These are phyloP conservation scores for Dasypolia templi DNA, from an alignment of 2,888 invertebrate genomes.

Conservation along the genomic window DNA sequence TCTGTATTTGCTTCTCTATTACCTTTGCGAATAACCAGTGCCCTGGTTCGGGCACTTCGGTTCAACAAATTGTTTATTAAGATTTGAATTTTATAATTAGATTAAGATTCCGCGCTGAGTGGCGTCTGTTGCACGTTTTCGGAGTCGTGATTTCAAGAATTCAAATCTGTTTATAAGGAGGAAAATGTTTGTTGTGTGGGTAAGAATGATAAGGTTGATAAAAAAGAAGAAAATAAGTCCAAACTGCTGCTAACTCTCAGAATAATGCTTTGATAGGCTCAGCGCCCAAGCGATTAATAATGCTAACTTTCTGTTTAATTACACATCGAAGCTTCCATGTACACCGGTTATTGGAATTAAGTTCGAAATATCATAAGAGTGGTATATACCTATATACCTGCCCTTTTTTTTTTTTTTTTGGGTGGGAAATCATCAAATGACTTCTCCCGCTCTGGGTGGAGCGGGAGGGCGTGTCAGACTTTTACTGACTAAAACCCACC, in stretches of 20 bases:
- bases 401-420: too few relatives aligned
- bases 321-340: background rate
- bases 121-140: constrained; percentile 49
- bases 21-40: constrained; percentile 40
- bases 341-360: background rate
- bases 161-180: constrained; percentile 12
- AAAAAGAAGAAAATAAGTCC: too few relatives aligned
- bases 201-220: too few relatives aligned
- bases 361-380: background rate
- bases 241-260: too few relatives aligned
- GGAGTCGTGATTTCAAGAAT: constrained; percentile 31
- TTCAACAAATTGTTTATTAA: constrained; percentile 48
- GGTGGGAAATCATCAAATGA: too few relatives aligned
- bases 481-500: too few relatives aligned
- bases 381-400: too few relatives aligned
- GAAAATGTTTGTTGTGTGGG: too few relatives aligned
- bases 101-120: constrained; percentile 30
- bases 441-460: too few relatives aligned
- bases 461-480: too few relatives aligned
- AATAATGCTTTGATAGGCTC: background rate
- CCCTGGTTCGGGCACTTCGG: constrained; percentile 11
- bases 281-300: background rate
- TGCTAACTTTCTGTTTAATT: background rate
- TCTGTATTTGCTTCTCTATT: constrained; percentile 37
- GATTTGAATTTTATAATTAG: constrained; percentile 35